phyloP scores from a whole-genome alignment of 1,140 invertebrate species.

The Procambarus virginalis region DNA sequence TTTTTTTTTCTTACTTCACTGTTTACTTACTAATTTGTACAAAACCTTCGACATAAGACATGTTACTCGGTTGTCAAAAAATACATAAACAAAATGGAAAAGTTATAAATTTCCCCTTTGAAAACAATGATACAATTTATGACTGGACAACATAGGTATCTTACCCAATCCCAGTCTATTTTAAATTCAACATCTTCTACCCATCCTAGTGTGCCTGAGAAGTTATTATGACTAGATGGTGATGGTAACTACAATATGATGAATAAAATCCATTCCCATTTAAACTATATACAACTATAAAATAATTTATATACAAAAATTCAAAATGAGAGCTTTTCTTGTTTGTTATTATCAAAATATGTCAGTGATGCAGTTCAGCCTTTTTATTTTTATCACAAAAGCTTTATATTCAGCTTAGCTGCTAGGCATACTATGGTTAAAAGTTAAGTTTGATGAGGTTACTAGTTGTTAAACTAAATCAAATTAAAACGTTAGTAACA shows the following conservation, averaged over 20 bases:
- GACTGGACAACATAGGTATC: no score
- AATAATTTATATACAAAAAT: background rate
- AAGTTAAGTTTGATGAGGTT: background rate
- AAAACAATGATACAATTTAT: no score
- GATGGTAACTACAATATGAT: background rate
- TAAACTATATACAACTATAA: background rate
- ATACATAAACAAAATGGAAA: no score
- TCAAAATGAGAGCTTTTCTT: background rate
- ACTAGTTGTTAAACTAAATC: background rate
- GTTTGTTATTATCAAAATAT: background rate
- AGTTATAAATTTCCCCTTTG: no score
- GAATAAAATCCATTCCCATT: background rate
- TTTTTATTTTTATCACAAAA: background rate
- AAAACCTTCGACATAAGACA: no score
- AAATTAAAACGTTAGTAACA: background rate
- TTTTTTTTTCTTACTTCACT: no score
- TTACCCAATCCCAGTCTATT: background rate
- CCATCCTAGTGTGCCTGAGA: background rate
- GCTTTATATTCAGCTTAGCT: no score
- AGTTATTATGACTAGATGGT: background rate
- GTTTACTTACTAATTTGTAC: no score
- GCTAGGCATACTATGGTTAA: background rate
- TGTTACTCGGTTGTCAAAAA: no score
- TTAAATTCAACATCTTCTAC: background rate
- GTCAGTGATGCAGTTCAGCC: background rate